These are phyloP conservation scores for Lucilia sericata DNA, from an alignment of 1,140 invertebrate species.

Conservation along the genomic window DNA sequence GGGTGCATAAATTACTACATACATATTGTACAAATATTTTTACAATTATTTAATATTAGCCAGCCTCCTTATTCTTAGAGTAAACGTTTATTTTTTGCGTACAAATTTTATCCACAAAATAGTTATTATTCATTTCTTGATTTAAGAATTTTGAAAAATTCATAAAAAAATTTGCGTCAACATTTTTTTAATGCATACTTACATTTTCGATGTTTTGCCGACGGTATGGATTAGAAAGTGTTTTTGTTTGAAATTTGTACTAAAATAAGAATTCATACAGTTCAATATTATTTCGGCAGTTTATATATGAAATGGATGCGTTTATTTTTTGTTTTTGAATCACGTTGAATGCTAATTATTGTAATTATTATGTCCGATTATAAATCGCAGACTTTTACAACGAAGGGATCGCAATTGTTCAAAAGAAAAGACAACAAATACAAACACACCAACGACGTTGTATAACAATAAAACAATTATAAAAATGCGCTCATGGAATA, in stretches of 20 bases:
- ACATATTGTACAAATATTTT: no score
- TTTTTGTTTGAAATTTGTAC: neutral
- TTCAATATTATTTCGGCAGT: neutral
- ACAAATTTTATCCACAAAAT: neutral
- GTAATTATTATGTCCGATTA: neutral
- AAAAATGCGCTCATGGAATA: neutral
- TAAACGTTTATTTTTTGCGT: no score
- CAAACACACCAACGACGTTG: neutral
- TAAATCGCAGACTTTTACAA: conserved; percentile 18
- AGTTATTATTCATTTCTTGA: no score
- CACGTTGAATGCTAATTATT: neutral
- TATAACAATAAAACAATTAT: conserved; percentile 15
- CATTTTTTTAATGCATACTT: neutral
- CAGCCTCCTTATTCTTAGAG: neutral
- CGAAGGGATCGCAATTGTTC: neutral
- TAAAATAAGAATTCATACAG: neutral
- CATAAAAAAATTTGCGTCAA: neutral
- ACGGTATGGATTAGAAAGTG: neutral
- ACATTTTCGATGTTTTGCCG: neutral
- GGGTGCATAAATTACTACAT: neutral
- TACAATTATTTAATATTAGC: neutral
- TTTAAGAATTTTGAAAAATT: no score
- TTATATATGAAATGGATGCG: neutral
- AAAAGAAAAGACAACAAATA: neutral
- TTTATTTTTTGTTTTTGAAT: neutral